phyloP scores from a whole-genome alignment of 2,888 invertebrate species.

The Tolmerus cingulatus region DNA sequence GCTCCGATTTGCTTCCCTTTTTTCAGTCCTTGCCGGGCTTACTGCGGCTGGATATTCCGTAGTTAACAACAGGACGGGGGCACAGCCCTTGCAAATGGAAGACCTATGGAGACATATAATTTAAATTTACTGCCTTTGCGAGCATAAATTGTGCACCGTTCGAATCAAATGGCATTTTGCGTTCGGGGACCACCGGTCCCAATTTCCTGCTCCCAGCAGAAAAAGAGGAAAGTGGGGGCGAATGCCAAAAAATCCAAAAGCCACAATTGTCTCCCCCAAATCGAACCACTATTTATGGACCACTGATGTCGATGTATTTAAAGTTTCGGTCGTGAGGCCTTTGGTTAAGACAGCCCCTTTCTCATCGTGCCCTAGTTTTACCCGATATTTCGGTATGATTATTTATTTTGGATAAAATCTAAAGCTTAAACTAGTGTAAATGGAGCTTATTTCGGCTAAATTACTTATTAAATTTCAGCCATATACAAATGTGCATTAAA shows the following conservation, averaged over 20 bases:
- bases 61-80: not conserved
- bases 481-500: too few relatives aligned
- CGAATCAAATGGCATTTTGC: constrained; percentile 39
- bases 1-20: not conserved
- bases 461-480: too few relatives aligned
- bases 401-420: not conserved
- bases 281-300: not conserved
- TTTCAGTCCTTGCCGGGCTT: not conserved
- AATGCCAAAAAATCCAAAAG: not conserved
- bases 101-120: constrained; percentile 32
- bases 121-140: constrained; percentile 34
- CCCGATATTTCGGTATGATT: not conserved
- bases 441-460: too few relatives aligned
- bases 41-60: not conserved
- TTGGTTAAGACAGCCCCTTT: not conserved
- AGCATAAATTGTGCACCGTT: constrained; percentile 39
- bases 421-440: not conserved
- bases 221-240: not conserved
- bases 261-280: not conserved
- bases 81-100: not conserved
- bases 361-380: not conserved
- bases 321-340: not conserved
- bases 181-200: constrained; percentile 32
- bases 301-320: constrained; percentile 17
- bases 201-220: constrained; percentile 6